Conservation (phyloP, 1,140 invertebrate species). For the Himalopsyche phryganea region DNA sequence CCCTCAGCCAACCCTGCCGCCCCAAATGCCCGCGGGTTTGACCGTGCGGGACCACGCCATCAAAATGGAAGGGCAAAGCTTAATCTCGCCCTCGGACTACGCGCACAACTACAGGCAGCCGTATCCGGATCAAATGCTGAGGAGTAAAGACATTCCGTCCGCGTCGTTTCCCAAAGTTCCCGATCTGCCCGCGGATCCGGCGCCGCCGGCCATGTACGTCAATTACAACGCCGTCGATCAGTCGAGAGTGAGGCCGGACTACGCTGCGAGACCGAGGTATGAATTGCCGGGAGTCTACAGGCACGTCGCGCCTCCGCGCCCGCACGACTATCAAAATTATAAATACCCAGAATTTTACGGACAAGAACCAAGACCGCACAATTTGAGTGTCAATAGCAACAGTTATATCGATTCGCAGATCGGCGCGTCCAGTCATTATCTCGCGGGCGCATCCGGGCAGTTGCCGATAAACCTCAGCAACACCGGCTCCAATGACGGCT, state of each 20-base stretch:
- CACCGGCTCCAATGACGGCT: constrained; percentile 36
- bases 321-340: not conserved
- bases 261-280: not conserved
- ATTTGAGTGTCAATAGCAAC: constrained; percentile 12
- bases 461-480: constrained; percentile 47
- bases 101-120: not conserved
- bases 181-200: not conserved
- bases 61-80: constrained; percentile 31
- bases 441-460: not conserved
- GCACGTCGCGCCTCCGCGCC: not conserved
- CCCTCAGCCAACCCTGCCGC: constrained; percentile 38
- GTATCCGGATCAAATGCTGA: not conserved
- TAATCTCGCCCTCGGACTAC: constrained; percentile 37
- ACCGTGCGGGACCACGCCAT: constrained; percentile 16
- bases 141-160: not conserved
- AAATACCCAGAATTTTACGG: constrained; percentile 1
- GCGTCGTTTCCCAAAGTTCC: not conserved
- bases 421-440: not conserved
- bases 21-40: constrained; percentile 9
- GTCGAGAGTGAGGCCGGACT: not conserved
- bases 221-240: not conserved
- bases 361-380: constrained; percentile 6
- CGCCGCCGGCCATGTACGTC: not conserved
- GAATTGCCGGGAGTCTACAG: not conserved
- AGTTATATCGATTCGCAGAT: not conserved